Conservation (phyloP, 2,888 invertebrate genomes). For the Trilocha varians region DNA sequence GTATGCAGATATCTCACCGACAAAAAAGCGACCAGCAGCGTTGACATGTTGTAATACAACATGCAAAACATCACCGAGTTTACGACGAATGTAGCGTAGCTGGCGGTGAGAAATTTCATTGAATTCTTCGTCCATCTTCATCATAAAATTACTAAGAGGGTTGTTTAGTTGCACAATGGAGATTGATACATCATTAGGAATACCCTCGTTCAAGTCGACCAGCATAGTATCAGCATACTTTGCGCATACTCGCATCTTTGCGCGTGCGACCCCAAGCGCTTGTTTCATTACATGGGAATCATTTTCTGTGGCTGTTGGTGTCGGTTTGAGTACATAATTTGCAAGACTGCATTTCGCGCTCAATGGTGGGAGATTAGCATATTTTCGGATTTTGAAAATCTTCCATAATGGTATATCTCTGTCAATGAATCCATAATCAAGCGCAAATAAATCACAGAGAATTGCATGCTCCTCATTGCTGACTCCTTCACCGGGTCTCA, state of each 20-base stretch:
- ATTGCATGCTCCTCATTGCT: constrained; percentile 1
- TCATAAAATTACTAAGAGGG: neutral
- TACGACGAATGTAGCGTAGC: neutral
- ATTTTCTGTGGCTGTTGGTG: neutral
- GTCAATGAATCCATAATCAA: constrained; percentile 26
- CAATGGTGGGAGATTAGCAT: neutral
- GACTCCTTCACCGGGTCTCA: neutral
- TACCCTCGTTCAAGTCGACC: neutral
- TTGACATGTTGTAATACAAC: constrained; percentile 21
- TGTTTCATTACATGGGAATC: neutral
- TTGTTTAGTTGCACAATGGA: neutral
- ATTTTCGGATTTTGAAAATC: constrained; percentile 2
- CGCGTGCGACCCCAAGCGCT: neutral
- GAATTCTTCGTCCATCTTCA: neutral
- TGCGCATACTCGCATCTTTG: neutral
- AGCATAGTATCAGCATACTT: neutral
- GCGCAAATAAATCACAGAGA: constrained; percentile 20
- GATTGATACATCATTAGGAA: neutral
- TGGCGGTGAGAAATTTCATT: neutral
- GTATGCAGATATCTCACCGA: constrained; percentile 20
- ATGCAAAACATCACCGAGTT: constrained; percentile 13
- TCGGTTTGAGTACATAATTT: neutral
- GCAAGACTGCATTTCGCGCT: neutral
- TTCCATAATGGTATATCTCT: constrained; percentile 13
- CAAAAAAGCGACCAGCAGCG: constrained; percentile 21